A percentile compares a stretch with the other conserved stretches of the same genome.
These are phyloP conservation scores for Lycopodina hypogea DNA, from an alignment of 37 sponge, comb jelly and placozoan genomes.

Conservation along the genomic window DNA sequence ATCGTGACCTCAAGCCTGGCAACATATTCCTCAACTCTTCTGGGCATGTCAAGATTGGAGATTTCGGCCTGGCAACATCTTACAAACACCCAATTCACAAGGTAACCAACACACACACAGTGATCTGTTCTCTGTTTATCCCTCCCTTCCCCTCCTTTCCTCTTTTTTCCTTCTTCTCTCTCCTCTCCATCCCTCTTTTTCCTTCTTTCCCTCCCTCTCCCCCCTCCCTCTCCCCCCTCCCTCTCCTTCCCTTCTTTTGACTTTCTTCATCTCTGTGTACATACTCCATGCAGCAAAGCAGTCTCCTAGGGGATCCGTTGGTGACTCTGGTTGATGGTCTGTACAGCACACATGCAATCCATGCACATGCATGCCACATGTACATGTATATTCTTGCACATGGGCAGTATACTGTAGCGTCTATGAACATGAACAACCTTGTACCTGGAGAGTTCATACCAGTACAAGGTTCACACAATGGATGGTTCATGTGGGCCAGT, in stretches of 20 bases:
- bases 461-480: too few species aligned
- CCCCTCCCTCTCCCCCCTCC: neutral
- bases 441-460: too few species aligned
- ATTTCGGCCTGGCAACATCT: constrained; percentile 94
- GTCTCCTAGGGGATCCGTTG: neutral
- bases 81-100: constrained; percentile 50
- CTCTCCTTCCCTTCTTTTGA: neutral
- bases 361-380: too few species aligned
- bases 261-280: neutral
- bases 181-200: neutral
- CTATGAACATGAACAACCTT: too few species aligned
- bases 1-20: constrained; percentile 94
- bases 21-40: constrained; percentile 94
- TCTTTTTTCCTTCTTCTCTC: neutral
- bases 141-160: neutral
- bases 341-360: too few species aligned
- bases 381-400: too few species aligned
- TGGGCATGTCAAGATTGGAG: constrained; percentile 92
- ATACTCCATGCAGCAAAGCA: neutral
- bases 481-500: too few species aligned
- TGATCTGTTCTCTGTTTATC: neutral
- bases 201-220: neutral
- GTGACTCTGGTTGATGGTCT: neutral
- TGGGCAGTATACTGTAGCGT: too few species aligned
- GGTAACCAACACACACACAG: neutral